Evolutionary conservation across 2,113 vertebrate genomes (phyloP).

Genomic region (Lampris megalopsis): DNA sequence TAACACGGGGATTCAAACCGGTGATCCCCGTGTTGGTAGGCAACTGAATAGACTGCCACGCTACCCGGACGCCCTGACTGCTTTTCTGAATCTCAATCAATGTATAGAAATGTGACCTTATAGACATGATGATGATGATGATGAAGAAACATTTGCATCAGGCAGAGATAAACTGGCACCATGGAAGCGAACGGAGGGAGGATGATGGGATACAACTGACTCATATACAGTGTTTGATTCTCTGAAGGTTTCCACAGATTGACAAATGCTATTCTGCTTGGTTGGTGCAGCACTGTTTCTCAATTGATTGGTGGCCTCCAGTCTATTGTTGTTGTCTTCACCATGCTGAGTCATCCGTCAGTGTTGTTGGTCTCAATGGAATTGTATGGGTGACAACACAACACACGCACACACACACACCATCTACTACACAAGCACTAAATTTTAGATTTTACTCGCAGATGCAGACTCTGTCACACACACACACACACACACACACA

Average conservation of each 20-base stretch:
- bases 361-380: background rate
- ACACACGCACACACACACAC: slow-evolving; percentile 3
- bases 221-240: too few relatives aligned
- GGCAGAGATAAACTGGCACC: too few relatives aligned
- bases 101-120: too few relatives aligned
- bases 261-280: background rate
- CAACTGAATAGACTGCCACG: too few relatives aligned
- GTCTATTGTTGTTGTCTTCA: background rate
- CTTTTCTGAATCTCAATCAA: too few relatives aligned
- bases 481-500: background rate
- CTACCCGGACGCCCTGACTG: too few relatives aligned
- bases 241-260: background rate
- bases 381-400: background rate
- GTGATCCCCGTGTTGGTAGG: too few relatives aligned
- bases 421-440: background rate
- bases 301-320: background rate
- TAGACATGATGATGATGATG: too few relatives aligned
- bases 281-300: background rate
- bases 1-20: too few relatives aligned
- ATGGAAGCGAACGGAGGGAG: too few relatives aligned
- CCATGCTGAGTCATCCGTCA: slow-evolving; percentile 4
- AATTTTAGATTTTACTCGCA: background rate
- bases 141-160: too few relatives aligned
- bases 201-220: too few relatives aligned
- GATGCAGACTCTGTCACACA: background rate